These are phyloP conservation scores for Lindbergichthys nudifrons DNA, from an alignment of 2,797 vertebrate species.

Conservation along the genomic window DNA sequence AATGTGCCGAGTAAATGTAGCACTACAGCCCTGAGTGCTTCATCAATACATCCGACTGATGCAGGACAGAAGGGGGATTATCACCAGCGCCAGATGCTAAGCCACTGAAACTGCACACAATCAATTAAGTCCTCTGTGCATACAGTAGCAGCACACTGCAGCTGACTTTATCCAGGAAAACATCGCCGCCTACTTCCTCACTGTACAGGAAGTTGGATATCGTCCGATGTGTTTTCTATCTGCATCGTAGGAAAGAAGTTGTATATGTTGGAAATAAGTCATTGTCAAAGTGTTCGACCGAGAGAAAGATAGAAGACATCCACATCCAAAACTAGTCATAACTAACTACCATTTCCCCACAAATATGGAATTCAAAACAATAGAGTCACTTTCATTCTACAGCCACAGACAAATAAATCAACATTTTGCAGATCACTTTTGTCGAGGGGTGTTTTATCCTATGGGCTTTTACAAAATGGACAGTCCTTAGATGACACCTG, in stretches of 20 bases:
- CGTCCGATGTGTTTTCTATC: not conserved
- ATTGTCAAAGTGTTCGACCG: no score
- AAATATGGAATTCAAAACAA: no score
- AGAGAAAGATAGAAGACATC: no score
- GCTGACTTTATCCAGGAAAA: constrained; percentile 31
- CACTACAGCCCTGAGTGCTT: constrained; percentile 75
- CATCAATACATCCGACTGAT: constrained; percentile 79
- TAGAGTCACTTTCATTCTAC: no score
- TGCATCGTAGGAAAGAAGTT: not conserved
- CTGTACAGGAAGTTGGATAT: constrained; percentile 22
- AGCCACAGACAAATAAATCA: not conserved
- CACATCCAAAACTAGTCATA: no score
- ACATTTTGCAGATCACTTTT: not conserved
- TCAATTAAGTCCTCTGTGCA: constrained; percentile 73
- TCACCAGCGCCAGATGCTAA: constrained; percentile 79
- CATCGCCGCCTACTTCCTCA: constrained; percentile 13
- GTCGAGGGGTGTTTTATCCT: constrained; percentile 11
- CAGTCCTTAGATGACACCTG: constrained; percentile 11
- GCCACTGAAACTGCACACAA: constrained; percentile 78
- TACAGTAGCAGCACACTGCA: constrained; percentile 62
- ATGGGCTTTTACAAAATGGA: not conserved
- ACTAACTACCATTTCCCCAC: no score
- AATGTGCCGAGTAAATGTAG: constrained; percentile 78
- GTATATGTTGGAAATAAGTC: not conserved
- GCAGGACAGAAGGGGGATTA: constrained; percentile 80